Evolutionary conservation across 1,140 invertebrate genomes (phyloP), one percentile per base, ranked within the genome.

Genomic region (Drosophila truncata): DNA sequence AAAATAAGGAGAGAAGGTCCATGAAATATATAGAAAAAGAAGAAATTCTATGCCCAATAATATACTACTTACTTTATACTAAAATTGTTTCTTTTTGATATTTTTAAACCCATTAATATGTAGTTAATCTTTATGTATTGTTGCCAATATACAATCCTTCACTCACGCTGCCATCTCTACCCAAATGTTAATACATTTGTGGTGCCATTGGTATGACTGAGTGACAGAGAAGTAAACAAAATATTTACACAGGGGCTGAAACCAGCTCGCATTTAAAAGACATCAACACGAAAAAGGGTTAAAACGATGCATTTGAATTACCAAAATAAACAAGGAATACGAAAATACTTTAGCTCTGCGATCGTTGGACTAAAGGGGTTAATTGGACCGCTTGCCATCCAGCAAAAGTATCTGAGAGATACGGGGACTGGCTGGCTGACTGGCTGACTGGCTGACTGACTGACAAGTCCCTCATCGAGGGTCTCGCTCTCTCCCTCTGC

Each of bases 251-350:
- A 88, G 79, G 33, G 33, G 52, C 52, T 47, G 73, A 81, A 59
- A 42, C 74, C 63, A 81, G 67, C 76, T 72, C 78, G 67, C 84
- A 84, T 88, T 88, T 80, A 88, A 84, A 84, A 80, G 80, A 70
- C 77, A 88, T 87, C 79, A 86, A 52, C 70, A 52, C 61, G 65
- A 78, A 69, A 81, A 81, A 84, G 85, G 84, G 84, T 90, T 87
- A 80, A 88, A 88, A 75, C 78, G 85, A 78, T 81, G 84, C 81
- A 62, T 87, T 73, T 84, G 80, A 88, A 88, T 88, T 88, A 88
- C 84, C 85, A 88, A 88, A 90, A 84, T 90, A 88, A 88, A 88
- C 85, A 88, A 63, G 44, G 71, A 73, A 69, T 80, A 69, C 78
- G 62, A 80, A 85, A 86, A 88, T 87, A 88, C 84, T 90, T 84